phyloP scores from a whole-genome alignment of 2,797 vertebrate genomes.

The Phoxinus dragarum region DNA sequence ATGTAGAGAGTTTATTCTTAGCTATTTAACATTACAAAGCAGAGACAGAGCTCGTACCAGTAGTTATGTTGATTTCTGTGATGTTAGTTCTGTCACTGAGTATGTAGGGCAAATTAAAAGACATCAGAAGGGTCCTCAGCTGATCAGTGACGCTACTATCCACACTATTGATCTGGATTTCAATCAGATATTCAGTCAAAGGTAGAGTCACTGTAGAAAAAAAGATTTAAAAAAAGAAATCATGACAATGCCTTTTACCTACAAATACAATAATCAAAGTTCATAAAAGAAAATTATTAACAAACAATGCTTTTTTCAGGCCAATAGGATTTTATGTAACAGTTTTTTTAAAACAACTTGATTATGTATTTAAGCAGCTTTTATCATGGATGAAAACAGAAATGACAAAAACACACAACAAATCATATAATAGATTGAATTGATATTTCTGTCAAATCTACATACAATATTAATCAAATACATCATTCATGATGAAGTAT shows the following conservation, averaged over 20 bases:
- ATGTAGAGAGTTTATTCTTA: not conserved
- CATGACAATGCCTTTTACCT: not conserved
- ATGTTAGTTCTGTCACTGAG: slow-evolving; percentile 44
- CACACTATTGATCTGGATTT: slow-evolving; percentile 55
- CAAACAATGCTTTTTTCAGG: not conserved
- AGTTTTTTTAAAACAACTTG: too few species aligned
- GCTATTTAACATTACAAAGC: not conserved
- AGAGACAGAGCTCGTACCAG: slow-evolving; percentile 19
- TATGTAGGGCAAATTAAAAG: slow-evolving; percentile 48
- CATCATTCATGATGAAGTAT: not conserved
- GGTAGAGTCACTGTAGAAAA: slow-evolving; percentile 33
- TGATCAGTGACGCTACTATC: slow-evolving; percentile 27
- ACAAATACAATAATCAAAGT: not conserved
- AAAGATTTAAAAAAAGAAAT: not conserved
- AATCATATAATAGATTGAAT: not conserved
- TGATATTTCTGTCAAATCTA: not conserved
- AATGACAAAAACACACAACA: not conserved
- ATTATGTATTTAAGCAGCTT: too few species aligned
- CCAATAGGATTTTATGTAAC: not conserved
- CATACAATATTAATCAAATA: not conserved
- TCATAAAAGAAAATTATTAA: not conserved
- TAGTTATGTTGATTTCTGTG: slow-evolving; percentile 49
- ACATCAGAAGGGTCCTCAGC: slow-evolving; percentile 51
- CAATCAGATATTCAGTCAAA: slow-evolving; percentile 50
- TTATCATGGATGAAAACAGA: not conserved